These are phyloP conservation scores for Dasyprocta punctata DNA, from an alignment of 2,113 vertebrate genomes.

Conservation along the genomic window DNA sequence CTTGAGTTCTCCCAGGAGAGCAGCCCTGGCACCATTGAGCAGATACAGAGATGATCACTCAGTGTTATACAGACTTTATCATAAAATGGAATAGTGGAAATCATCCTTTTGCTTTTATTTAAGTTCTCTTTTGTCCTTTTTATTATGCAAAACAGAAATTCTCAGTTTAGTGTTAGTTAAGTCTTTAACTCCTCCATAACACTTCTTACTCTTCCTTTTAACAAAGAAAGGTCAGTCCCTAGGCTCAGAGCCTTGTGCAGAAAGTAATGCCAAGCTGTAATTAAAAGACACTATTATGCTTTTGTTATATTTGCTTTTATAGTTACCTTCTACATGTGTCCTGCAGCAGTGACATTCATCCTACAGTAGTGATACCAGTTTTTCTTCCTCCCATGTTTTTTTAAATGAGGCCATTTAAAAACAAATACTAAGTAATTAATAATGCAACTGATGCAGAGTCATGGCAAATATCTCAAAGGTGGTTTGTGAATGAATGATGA, in stretches of 20 bases:
- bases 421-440: background rate
- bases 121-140: background rate
- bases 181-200: background rate
- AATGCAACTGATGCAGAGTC: background rate
- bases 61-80: background rate
- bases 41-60: background rate
- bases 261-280: background rate
- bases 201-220: background rate
- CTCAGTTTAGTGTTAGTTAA: background rate
- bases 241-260: background rate
- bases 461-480: background rate
- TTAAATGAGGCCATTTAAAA: background rate
- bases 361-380: background rate
- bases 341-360: background rate
- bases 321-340: background rate
- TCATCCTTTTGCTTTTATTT: background rate
- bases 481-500: background rate
- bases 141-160: conserved; percentile 2
- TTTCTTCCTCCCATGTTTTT: background rate
- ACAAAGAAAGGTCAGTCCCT: background rate
- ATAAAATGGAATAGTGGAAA: background rate
- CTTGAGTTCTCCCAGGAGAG: background rate
- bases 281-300: background rate
- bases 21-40: background rate
- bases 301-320: background rate